Percentiles rank a stretch among this genome's conserved stretches.
Conservation (phyloP, 2,113 vertebrate genomes). For the Bujurquina vittata region DNA sequence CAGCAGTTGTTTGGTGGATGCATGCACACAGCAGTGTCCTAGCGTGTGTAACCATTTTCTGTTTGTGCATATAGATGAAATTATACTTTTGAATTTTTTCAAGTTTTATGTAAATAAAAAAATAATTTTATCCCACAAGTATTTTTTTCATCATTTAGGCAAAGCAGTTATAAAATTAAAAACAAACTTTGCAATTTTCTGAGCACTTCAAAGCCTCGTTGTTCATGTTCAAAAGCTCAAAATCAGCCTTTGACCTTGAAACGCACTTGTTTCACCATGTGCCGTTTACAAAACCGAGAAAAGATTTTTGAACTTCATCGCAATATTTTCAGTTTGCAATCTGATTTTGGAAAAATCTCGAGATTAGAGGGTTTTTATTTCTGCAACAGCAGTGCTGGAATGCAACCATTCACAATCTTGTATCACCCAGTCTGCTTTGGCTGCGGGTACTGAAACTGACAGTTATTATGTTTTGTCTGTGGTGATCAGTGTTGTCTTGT, state of each 20-base stretch:
- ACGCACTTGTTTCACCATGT: background rate
- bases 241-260: background rate
- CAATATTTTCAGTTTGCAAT: background rate
- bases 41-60: background rate
- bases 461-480: slow-evolving; percentile 45
- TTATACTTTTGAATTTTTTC: background rate
- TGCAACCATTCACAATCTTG: background rate
- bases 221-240: background rate
- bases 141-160: background rate
- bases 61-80: background rate
- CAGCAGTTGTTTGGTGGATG: background rate
- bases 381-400: background rate
- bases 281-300: background rate
- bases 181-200: background rate
- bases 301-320: background rate
- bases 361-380: background rate
- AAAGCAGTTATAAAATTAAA: background rate
- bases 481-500: slow-evolving; percentile 48
- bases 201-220: background rate
- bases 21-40: background rate
- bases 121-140: too few relatives aligned
- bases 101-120: background rate
- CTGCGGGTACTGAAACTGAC: background rate
- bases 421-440: background rate
- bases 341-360: background rate